Base-by-base conservation (phyloP, 2,797 vertebrate genomes). In the Amblyraja radiata region DNA sequence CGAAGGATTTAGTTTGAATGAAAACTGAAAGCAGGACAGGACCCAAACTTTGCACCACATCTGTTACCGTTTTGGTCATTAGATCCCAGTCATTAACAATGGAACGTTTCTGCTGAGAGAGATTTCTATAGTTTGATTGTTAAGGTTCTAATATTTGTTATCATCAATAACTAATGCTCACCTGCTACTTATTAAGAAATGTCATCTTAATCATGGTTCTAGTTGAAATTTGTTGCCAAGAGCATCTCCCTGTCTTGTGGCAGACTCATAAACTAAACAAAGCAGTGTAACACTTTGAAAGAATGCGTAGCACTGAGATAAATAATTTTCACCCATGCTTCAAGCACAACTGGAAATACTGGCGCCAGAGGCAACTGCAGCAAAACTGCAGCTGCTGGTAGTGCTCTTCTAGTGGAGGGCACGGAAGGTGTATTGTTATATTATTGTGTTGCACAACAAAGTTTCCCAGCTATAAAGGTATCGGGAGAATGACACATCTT, bases 11-110 rank as follows among this genome's bases (percentile, higher is more conserved):
- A 32, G 16, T 32, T 63, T 73, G 36, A 46, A 90, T 73, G 21
- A 39, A 73, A 90, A 73, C 65, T 39, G 88, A 73, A 46, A 90
- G 88, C 21, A 90, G 36, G 88, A 73, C 32, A 11, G 32, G 88
- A 25, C 18, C 32, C 65, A 39, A 71, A 90, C 73, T 39, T 65
- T 90, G 65, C 68, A 73, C 11, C 88, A 90, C 88, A 90, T 90
- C 88, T 90, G 88, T 90, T 90, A 90, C 21, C 39, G 65, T 71
- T 90, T 90, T 90, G 36, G 36, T 90, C 36, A 73, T 73, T 90
- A 63, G 65, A 73, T 90, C 73, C 68, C 88, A 90, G 88, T 73
- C 21, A 73, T 90, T 90, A 90, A 25, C 36, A 25, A 68, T 71
- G 68, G 88, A 90, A 90, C 68, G 2, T 90, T 90, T 73, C 36